Conservation (phyloP, 2,113 vertebrate species). For the Morphnarchus princeps region DNA sequence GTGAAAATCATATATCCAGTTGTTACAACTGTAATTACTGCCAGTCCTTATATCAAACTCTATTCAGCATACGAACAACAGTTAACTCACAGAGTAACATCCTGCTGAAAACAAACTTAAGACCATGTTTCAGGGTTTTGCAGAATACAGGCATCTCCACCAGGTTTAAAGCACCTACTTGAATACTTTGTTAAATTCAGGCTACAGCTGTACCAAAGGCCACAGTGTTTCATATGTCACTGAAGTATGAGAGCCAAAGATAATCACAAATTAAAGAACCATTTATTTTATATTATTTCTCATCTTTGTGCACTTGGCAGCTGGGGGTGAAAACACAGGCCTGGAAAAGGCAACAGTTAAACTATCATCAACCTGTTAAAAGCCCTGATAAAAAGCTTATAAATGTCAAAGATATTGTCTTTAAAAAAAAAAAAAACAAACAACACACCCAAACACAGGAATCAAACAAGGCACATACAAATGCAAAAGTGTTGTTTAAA, state of each 20-base stretch:
- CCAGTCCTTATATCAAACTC: not conserved
- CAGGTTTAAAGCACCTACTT: not conserved
- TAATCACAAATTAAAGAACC: not conserved
- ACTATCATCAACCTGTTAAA: not conserved
- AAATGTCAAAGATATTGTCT: not conserved
- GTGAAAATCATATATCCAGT: not conserved
- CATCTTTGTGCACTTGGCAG: not conserved
- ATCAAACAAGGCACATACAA: not conserved
- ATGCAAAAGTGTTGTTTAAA: not conserved
- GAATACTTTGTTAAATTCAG: not conserved
- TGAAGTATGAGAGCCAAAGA: not conserved
- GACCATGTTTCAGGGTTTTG: not conserved
- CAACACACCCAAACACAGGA: not conserved
- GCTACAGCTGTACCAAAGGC: not conserved
- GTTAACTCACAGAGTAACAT: not conserved
- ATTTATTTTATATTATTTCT: not conserved
- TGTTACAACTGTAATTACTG: not conserved
- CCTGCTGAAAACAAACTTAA: not conserved
- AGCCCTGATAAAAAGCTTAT: not conserved
- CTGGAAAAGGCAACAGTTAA: not conserved
- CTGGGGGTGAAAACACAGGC: not conserved
- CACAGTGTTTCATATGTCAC: fast-evolving
- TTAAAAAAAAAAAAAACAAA: not conserved
- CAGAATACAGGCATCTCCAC: not conserved
- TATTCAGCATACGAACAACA: not conserved